Percentiles rank a stretch among this genome's conserved stretches.
phyloP scores from a whole-genome alignment of 2,113 vertebrate genomes.

The Lathamus discolor region DNA sequence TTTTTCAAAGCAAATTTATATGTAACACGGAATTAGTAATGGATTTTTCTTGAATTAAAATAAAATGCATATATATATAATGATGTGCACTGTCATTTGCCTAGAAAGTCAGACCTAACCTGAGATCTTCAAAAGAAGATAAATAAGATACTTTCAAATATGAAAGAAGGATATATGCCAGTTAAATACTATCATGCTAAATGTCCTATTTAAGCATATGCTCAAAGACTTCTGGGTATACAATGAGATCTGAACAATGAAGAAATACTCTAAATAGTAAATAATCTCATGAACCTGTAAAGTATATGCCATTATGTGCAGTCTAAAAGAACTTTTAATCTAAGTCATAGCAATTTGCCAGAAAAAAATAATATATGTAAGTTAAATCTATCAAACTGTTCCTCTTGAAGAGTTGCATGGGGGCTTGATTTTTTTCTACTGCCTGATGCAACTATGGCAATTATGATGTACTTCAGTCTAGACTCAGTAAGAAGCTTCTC shows the following conservation, averaged over 20 bases:
- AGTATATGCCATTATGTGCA: background rate
- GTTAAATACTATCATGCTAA: background rate
- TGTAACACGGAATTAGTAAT: background rate
- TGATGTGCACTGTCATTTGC: background rate
- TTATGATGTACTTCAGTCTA: background rate
- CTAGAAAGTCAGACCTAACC: background rate
- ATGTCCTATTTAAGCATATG: background rate
- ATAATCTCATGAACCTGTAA: background rate
- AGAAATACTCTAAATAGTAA: background rate
- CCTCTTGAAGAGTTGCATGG: background rate
- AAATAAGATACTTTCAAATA: background rate
- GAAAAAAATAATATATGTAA: background rate
- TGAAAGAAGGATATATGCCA: background rate
- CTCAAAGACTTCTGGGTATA: background rate
- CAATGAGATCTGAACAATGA: background rate
- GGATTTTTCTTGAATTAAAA: background rate
- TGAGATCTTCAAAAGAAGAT: background rate
- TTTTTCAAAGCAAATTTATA: background rate
- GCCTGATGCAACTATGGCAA: background rate
- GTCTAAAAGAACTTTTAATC: background rate
- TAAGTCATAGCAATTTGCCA: background rate
- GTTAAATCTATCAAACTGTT: background rate
- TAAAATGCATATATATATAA: background rate
- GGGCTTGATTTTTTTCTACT: background rate
- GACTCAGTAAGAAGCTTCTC: background rate